Base-by-base conservation (phyloP, 2,888 invertebrate genomes). In the Pammene aurita region DNA sequence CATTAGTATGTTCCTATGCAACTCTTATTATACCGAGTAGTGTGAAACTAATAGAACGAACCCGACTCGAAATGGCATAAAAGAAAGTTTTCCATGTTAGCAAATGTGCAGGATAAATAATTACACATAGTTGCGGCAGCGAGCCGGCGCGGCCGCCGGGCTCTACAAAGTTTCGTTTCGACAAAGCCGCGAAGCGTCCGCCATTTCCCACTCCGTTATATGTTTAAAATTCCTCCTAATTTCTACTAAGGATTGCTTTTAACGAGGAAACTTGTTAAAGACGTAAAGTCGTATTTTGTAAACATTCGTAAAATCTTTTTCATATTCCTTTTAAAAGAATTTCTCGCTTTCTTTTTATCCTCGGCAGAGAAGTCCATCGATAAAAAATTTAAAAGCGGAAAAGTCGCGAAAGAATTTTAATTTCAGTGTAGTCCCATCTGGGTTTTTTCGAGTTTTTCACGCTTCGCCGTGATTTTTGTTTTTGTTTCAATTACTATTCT, bases 361-460 rank as follows among this genome's bases (percentile, higher is more conserved):
- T 52, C 54, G 42, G 35, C 64, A 41, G 58, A 58, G 57, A 69
- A 64, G 64, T 69, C 69, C 55, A 69, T 69, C 69, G 60, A 69
- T 69, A 65, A 69, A 69, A 60, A 69, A 69, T 41, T 65, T 65
- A 60, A 64, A 69, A 60, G 68, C 68, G 64, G 58, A 55, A 69
- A 69, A 69, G 69, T 69, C 54, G 60, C 48, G 38, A 13, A 64
- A 68, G 68, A 65, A 69, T 69, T 69, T 69, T 69, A 64, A 69
- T 69, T 69, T 69, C 41, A 65, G 34, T 60, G 60, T 64, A 55
- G 60, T 65, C 55, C 60, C 64, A 69, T 65, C 65, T 69, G 41
- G 69, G 54, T 55, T 69, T 60, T 38, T 52, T 48, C 10, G 58
- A 69, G 58, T 65, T 65, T 54, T 60, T 68, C 58, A 46, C 68